Evolutionary conservation across 2,797 vertebrate species (phyloP), one percentile per base, ranked within the genome.

Genomic region (Capromys pilorides): DNA sequence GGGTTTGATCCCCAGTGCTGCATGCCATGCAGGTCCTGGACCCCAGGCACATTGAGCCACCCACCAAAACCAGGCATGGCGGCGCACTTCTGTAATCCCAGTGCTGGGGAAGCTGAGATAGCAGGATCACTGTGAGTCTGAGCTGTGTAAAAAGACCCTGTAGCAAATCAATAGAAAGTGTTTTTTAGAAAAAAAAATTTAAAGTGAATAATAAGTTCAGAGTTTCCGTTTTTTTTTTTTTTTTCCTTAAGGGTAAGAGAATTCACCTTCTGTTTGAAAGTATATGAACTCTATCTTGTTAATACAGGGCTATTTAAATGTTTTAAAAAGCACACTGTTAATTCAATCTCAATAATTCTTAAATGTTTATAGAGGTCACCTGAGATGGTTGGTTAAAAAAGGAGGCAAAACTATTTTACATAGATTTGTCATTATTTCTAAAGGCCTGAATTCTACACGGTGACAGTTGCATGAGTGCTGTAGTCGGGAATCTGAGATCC

Each of bases 401-500:
- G 4, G 49, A 86, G 45, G 33, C 19, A 90, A 93, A 94, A 92
- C 31, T 91, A 88, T 75, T 96, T 91, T 89, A 83, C 1, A 71
- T 21, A 88, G 31, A 88, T 81, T 89, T 94, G 26, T 84, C 67
- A 87, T 94, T 85, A 83, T 90, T 94, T 36, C 45, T 78, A 9
- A 14, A 91, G 21, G 22, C 83, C 86, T 86, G 5, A 66, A 88
- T 94, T 90, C 45, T 94, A 87, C 95, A 84, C 83, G 84, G 28
- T 18, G 94, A 91, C 33, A 62, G 0, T 49, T 86, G 41, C 24
- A 13, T 86, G 39, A 73, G 11, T 87, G 12, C 12, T 22, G 36
- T 39, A 71, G 64, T 45, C 75, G 41, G 36, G 36, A 22, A 22
- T 87, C 26, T 61, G 26, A 75, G 41, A 26, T 39, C 39, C 3